phyloP scores from a whole-genome alignment of 1,140 invertebrate genomes.

The Cepaea nemoralis region DNA sequence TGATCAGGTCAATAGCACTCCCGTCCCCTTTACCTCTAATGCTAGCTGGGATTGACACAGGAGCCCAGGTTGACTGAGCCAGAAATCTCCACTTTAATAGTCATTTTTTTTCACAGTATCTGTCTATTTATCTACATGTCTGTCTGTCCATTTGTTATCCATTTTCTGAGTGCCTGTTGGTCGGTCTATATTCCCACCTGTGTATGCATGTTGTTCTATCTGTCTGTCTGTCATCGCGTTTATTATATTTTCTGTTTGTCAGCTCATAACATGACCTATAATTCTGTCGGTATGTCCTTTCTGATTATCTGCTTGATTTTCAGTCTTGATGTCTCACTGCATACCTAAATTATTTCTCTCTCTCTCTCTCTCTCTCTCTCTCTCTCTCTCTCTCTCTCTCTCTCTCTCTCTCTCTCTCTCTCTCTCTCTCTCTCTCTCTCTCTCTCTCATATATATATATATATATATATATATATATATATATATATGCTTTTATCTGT shows the following conservation, averaged over 20 bases:
- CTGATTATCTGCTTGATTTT: not conserved
- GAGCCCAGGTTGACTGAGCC: too few species aligned
- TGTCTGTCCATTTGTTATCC: not conserved
- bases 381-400: not conserved
- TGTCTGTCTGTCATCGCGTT: not conserved
- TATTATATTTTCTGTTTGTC: not conserved
- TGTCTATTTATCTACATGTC: not conserved
- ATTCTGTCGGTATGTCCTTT: not conserved
- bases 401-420: not conserved
- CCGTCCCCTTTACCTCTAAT: slow-evolving; percentile 13
- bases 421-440: not conserved
- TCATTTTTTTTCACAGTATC: too few species aligned
- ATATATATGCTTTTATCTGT: too few species aligned
- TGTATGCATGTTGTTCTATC: slow-evolving; percentile 11
- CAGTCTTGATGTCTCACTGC: not conserved
- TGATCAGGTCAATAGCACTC: too few species aligned
- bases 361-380: not conserved
- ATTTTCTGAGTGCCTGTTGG: not conserved
- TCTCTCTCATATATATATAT: too few species aligned
- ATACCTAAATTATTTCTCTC: not conserved
- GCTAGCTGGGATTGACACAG: too few species aligned
- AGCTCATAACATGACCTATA: not conserved
- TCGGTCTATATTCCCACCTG: slow-evolving; percentile 21
- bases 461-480: too few species aligned
- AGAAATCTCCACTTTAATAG: too few species aligned